Conservation (phyloP, 2,888 invertebrate genomes). For the Dasypolia templi region DNA sequence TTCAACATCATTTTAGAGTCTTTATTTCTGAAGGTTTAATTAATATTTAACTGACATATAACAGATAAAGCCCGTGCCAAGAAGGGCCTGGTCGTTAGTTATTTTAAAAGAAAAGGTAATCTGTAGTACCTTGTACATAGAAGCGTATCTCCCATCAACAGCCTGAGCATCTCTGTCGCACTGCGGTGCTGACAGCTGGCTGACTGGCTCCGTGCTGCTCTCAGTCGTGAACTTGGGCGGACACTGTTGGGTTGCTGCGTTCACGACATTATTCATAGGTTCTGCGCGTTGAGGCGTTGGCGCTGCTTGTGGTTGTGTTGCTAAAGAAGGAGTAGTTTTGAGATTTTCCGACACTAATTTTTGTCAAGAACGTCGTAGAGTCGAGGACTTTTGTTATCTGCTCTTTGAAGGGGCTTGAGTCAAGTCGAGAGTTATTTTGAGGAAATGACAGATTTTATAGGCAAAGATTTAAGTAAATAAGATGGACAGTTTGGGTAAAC, state of each 20-base stretch:
- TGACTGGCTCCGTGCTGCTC: constrained; percentile 11
- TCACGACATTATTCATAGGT: background rate
- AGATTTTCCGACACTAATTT: background rate
- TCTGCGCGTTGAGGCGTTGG: background rate
- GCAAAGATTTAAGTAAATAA: background rate
- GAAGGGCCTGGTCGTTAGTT: no score
- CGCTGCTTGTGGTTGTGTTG: constrained; percentile 6
- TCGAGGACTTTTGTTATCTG: background rate
- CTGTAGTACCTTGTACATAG: constrained; percentile 77
- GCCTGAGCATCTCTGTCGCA: constrained; percentile 75
- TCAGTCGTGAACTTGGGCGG: constrained; percentile 1
- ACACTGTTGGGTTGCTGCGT: constrained; percentile 31
- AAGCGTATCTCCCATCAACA: constrained; percentile 80
- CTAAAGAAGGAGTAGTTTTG: background rate
- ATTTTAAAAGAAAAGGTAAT: background rate
- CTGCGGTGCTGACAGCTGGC: background rate
- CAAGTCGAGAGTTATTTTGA: background rate
- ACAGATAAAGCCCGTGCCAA: no score
- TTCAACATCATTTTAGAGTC: no score
- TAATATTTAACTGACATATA: no score
- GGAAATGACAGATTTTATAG: background rate
- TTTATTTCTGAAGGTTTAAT: no score
- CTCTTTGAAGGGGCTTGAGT: background rate
- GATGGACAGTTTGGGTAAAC: background rate
- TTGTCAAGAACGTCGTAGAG: background rate